Evolutionary conservation across 2,113 vertebrate species (phyloP), one percentile per base, ranked within the genome.

Genomic region (Bothrops jararaca): DNA sequence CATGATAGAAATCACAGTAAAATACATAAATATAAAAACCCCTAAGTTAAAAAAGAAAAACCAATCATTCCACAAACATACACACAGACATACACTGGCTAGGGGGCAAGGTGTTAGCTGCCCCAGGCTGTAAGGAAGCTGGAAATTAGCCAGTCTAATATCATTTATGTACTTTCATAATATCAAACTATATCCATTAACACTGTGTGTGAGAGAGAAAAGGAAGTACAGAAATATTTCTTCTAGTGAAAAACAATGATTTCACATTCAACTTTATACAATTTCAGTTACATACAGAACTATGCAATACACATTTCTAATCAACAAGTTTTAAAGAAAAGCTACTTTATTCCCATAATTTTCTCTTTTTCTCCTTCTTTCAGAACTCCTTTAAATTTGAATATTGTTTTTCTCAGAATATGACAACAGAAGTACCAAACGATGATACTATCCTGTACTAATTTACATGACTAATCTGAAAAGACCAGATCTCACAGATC

Each of bases 401-500:
- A 94, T 93, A 90, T 92, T 74, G 91, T 92, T 85, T 94, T 53
- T 86, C 92, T 94, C 60, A 92, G 92, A 95, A 58, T 48, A 39
- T 93, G 58, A 57, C 89, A 95, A 50, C 45, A 91, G 90, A 95
- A 91, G 53, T 92, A 39, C 92, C 88, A 93, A 95, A 95, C 29
- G 42, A 26, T 91, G 34, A 85, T 9, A 93, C 9, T 95, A 12
- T 20, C 52, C 34, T 26, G 11, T 87, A 92, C 86, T 96, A 95
- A 96, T 95, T 94, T 96, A 88, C 1, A 92, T 95, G 92, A 39
- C 13, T 5, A 26, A 57, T 92, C 91, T 60, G 10, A 15, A 60
- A 87, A 92, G 80, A 15, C 15, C 15, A 34, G n/a, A 74, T 39
- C n/a, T 74, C n/a, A 74, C 69, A 18, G 13, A 74, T 6, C 69